phyloP scores from a whole-genome alignment of 2,888 invertebrate genomes.

The Drosophila eohydei region DNA sequence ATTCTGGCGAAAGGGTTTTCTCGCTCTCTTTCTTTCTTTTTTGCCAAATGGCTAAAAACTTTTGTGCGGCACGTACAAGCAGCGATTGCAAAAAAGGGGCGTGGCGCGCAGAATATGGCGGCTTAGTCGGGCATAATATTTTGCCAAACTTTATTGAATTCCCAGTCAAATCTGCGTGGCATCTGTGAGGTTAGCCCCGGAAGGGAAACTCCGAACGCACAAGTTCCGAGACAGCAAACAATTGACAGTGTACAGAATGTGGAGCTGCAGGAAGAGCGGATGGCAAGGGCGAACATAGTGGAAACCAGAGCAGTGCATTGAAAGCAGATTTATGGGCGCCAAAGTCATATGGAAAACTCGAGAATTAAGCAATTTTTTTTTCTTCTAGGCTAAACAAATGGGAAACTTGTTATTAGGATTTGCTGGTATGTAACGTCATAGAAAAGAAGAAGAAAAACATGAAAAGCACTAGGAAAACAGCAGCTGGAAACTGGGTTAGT shows the following conservation, averaged over 20 bases:
- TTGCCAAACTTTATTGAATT: slow-evolving; percentile 82
- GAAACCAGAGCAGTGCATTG: slow-evolving; percentile 57
- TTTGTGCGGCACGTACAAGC: slow-evolving; percentile 65
- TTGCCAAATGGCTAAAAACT: slow-evolving; percentile 55
- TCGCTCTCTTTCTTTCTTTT: slow-evolving; percentile 6
- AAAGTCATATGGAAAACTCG: slow-evolving; percentile 75
- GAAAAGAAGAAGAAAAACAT: background rate
- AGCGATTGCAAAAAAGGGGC: slow-evolving; percentile 35
- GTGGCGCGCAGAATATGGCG: slow-evolving; percentile 47
- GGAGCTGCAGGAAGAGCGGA: background rate
- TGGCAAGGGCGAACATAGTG: slow-evolving; percentile 4
- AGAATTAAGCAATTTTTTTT: slow-evolving; percentile 62
- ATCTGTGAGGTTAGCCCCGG: slow-evolving; percentile 46
- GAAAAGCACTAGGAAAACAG: slow-evolving; percentile 2
- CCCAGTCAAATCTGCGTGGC: slow-evolving; percentile 71
- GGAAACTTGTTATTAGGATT: slow-evolving; percentile 39
- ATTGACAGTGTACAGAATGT: slow-evolving; percentile 39
- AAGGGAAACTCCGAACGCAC: slow-evolving; percentile 26
- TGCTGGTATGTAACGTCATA: background rate
- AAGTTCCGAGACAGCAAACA: slow-evolving; percentile 73
- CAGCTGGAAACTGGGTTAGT: slow-evolving; percentile 6
- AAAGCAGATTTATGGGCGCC: slow-evolving; percentile 69
- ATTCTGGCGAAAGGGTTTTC: slow-evolving; percentile 35
- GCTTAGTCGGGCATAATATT: slow-evolving; percentile 71
- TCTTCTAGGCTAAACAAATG: slow-evolving; percentile 28